phyloP scores from a whole-genome alignment of 2,797 vertebrate species.

The Eulemur rubriventer region DNA sequence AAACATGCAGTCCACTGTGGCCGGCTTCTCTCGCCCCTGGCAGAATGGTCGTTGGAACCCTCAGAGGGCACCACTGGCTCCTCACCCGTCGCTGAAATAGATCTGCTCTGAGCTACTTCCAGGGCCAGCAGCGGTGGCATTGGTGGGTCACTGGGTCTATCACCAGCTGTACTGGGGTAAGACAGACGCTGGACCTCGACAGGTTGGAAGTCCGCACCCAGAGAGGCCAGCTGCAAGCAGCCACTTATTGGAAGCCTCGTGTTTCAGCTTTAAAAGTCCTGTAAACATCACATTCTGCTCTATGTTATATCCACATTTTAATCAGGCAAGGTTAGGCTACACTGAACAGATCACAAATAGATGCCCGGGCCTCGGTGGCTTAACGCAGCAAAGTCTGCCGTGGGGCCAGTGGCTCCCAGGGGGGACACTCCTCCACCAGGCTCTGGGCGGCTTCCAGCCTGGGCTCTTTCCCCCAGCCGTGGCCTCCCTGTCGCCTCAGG shows the following conservation, averaged over 20 bases:
- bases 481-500: not conserved
- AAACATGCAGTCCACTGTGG: not conserved
- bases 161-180: not conserved
- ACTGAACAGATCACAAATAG: not conserved
- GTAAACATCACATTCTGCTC: not conserved
- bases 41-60: not conserved
- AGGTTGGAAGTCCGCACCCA: not conserved
- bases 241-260: not conserved
- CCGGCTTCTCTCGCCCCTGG: not conserved
- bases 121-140: not conserved
- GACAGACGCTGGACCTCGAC: not conserved
- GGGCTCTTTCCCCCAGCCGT: not conserved
- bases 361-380: not conserved
- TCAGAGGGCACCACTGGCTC: not conserved
- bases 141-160: not conserved
- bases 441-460: not conserved
- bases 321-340: not conserved
- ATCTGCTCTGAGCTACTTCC: not conserved
- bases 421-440: not conserved
- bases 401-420: not conserved
- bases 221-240: not conserved
- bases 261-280: not conserved
- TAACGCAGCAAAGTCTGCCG: not conserved
- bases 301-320: not conserved
- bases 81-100: not conserved